Evolutionary conservation across 2,888 invertebrate species (phyloP), one percentile per base, ranked within the genome.

Genomic region (Listrodromus nycthemerus): DNA sequence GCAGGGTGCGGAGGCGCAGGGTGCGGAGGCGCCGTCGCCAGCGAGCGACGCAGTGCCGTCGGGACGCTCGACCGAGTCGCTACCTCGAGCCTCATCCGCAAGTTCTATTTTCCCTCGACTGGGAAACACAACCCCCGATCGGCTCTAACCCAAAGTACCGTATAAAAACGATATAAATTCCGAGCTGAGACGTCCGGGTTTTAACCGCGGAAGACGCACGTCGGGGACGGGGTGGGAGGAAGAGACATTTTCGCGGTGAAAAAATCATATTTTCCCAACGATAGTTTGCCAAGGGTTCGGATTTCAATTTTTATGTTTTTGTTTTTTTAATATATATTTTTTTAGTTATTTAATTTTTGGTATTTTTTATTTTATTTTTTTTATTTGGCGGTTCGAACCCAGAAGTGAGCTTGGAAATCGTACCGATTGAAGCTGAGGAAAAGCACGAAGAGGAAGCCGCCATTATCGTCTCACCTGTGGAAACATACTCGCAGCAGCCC

Each of bases 1-100:
- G 52, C 21, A 89, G 86, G 21, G 37, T 89, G 91, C 89, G 89
- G 90, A 90, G 90, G 89, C 91, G 91, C 89, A 89, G 86, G 21
- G 37, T 89, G 91, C 89, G 89, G 90, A 90, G 90, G 89, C 91
- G 91, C 89, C 91, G 91, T 91, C 92, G 90, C 89, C 90, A 89
- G 87, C 91, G 91, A 91, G 92, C 91, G 92, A 92, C 92, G 93
- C 92, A 92, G 92, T 92, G 92, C 92, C 91, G 91, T 92, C 92
- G 92, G 91, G 90, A 92, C 91, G 90, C 92, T 92, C 92, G 91
- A 90, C 89, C 90, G 90, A 87, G 91, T 87, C 86, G 88, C 89
- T 90, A 69, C 81, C 81, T 83, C 85, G 80, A 82, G 65, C 69
- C 81, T 79, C 48, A 58, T 67, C 70, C 82, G 69, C 78, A 37